Evolutionary conservation across 2,113 vertebrate genomes (phyloP).

Genomic region (Erythrolamprus reginae): DNA sequence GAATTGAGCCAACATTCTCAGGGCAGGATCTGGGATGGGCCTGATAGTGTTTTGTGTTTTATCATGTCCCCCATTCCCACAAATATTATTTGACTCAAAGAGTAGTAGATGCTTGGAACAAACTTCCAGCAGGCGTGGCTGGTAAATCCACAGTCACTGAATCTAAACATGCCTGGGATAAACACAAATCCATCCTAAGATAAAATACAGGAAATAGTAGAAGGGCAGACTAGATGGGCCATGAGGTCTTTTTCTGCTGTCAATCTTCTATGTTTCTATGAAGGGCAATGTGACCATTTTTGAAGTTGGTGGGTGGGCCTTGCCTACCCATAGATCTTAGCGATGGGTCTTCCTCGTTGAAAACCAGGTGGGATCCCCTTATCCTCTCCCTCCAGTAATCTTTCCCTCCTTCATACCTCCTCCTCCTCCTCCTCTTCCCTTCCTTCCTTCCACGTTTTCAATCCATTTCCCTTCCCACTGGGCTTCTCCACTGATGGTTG

Average conservation of each 20-base stretch:
- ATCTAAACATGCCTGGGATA: no score
- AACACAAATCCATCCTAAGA: no score
- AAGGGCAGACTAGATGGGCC: no score
- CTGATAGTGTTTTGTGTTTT: background rate
- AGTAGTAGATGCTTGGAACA: no score
- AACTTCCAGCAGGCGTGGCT: no score
- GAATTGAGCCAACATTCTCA: background rate
- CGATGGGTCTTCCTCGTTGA: background rate
- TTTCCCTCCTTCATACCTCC: background rate
- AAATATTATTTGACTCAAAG: no score
- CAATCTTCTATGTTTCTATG: no score
- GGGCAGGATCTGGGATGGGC: background rate
- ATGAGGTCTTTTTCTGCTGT: no score
- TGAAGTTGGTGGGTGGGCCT: background rate
- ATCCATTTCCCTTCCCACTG: background rate
- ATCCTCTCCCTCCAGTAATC: slow-evolving; percentile 23
- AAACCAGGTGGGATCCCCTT: slow-evolving; percentile 21
- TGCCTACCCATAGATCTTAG: background rate
- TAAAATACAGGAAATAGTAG: no score
- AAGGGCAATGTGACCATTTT: background rate
- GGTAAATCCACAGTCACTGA: no score
- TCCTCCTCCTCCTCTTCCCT: background rate
- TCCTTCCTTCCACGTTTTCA: background rate
- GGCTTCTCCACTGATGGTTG: background rate
- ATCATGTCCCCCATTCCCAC: background rate